A percentile compares a stretch with the other conserved stretches of the same genome.
phyloP scores from a whole-genome alignment of 2,888 invertebrate species.

The Sylvicola cinctus region DNA sequence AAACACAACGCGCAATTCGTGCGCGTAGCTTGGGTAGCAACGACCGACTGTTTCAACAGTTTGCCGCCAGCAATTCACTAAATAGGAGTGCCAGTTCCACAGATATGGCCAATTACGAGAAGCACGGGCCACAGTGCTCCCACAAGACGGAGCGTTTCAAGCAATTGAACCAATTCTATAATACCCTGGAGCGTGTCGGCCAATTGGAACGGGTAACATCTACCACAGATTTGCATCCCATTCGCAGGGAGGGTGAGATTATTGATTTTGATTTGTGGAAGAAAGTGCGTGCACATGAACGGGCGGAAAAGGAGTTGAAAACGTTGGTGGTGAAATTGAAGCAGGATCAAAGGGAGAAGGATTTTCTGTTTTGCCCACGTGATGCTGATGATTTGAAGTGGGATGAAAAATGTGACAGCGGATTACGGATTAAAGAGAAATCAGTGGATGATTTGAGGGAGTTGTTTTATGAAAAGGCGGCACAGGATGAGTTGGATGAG shows the following conservation, averaged over 20 bases:
- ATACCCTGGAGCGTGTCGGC: slow-evolving; percentile 64
- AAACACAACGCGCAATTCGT: slow-evolving; percentile 25
- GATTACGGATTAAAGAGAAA: slow-evolving; percentile 61
- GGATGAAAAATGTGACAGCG: slow-evolving; percentile 53
- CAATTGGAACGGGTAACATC: slow-evolving; percentile 62
- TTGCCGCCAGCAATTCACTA: slow-evolving; percentile 14
- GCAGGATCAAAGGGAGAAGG: slow-evolving; percentile 59
- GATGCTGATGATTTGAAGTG: slow-evolving; percentile 54
- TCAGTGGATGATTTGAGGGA: slow-evolving; percentile 72
- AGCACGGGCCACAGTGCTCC: too few species aligned
- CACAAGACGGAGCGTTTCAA: slow-evolving; percentile 49
- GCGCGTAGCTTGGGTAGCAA: slow-evolving; percentile 46
- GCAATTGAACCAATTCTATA: slow-evolving; percentile 68
- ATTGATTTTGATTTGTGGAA: slow-evolving; percentile 79
- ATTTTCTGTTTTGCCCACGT: slow-evolving; percentile 61
- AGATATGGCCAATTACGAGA: slow-evolving; percentile 18
- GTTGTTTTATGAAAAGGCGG: slow-evolving; percentile 43
- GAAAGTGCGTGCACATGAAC: slow-evolving; percentile 53
- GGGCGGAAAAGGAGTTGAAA: slow-evolving; percentile 63
- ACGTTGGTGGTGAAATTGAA: slow-evolving; percentile 55
- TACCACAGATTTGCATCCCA: slow-evolving; percentile 42
- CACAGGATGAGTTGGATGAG: slow-evolving; percentile 26
- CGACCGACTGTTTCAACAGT: slow-evolving; percentile 21
- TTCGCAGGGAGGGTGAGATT: slow-evolving; percentile 55
- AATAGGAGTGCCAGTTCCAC: slow-evolving; percentile 8